Evolutionary conservation across 35 echinoderm and acorn worm genomes (phyloP).

Genomic region (Diadema setosum): DNA sequence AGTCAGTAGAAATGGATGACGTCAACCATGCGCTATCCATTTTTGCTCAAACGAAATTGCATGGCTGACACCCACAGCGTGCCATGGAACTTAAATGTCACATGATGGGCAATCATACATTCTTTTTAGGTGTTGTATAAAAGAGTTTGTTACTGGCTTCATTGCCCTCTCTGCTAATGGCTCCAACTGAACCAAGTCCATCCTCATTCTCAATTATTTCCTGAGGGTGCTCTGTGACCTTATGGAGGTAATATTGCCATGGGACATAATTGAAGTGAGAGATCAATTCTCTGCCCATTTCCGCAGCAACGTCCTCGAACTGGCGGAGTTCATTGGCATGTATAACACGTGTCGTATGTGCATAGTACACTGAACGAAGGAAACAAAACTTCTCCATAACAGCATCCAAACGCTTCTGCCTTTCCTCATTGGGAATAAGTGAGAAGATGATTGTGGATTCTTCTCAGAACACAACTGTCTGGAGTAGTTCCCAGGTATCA

Average conservation of each 20-base stretch:
- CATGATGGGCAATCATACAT: no score
- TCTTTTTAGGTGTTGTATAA: no score
- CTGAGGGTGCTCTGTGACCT: not conserved
- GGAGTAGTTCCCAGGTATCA: constrained; percentile 52
- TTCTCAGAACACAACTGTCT: not conserved
- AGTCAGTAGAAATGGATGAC: no score
- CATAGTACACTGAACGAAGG: not conserved
- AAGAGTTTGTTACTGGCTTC: not conserved
- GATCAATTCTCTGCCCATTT: not conserved
- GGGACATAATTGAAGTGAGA: not conserved
- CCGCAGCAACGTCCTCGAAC: not conserved
- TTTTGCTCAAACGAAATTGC: no score
- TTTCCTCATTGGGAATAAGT: not conserved
- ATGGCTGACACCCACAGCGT: no score
- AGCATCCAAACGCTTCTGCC: not conserved
- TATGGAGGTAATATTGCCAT: not conserved
- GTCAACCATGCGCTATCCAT: no score
- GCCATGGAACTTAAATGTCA: no score
- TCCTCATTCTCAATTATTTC: not conserved
- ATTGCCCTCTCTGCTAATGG: not conserved
- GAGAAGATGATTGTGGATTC: not conserved
- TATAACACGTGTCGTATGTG: not conserved
- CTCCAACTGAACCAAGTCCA: not conserved
- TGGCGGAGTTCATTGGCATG: not conserved
- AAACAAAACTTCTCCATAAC: not conserved